Evolutionary conservation across 2,797 vertebrate species (phyloP).

Genomic region (Borostomias antarcticus): DNA sequence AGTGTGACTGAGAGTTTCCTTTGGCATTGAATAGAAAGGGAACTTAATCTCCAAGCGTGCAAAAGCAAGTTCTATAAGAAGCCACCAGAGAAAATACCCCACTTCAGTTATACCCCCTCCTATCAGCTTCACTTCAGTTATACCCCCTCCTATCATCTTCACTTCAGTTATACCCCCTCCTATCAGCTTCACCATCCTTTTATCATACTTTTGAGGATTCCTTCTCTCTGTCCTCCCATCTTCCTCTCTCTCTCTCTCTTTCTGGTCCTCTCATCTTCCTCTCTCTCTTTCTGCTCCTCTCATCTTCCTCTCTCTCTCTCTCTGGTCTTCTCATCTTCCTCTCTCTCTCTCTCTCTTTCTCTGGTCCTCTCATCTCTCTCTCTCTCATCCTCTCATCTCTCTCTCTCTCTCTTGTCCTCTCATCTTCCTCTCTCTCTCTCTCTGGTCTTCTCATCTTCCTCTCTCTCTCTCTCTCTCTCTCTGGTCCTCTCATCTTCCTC

Average conservation of each 20-base stretch:
- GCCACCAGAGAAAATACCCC: constrained; percentile 46
- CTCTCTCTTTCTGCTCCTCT: too few relatives aligned
- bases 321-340: background rate
- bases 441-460: too few relatives aligned
- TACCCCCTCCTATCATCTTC: background rate
- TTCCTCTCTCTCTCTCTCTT: too few relatives aligned
- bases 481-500: constrained; percentile 19
- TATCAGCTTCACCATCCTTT: too few relatives aligned
- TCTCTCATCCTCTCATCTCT: constrained; percentile 1
- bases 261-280: too few relatives aligned
- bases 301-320: constrained; percentile 2
- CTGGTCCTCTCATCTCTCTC: constrained; percentile 11
- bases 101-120: constrained; percentile 12
- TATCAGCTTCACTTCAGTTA: constrained; percentile 27
- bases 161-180: constrained; percentile 12
- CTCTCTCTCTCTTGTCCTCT: background rate
- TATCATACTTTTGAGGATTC: too few relatives aligned
- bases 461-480: too few relatives aligned
- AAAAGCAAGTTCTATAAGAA: constrained; percentile 38
- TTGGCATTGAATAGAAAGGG: constrained; percentile 52
- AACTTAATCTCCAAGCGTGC: constrained; percentile 54
- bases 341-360: background rate
- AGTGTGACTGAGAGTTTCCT: constrained; percentile 55
- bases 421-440: too few relatives aligned
- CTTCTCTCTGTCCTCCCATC: constrained; percentile 33